Evolutionary conservation across 2,113 vertebrate species (phyloP).

Genomic region (Pseudopodoces humilis): DNA sequence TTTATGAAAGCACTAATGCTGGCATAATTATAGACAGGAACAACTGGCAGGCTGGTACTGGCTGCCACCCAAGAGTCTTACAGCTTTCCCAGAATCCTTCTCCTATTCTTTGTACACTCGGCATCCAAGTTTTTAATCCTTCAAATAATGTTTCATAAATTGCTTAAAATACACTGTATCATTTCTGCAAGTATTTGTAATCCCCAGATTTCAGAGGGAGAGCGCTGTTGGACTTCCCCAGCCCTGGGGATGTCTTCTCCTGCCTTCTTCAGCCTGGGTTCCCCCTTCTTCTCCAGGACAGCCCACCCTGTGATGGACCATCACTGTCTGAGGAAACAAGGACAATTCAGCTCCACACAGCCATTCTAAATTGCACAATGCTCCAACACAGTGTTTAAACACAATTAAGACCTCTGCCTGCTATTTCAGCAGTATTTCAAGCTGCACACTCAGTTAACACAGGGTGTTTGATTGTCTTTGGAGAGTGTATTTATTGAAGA

Average conservation of each 20-base stretch:
- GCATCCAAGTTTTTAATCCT: constrained; percentile 47
- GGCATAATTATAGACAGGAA: constrained; percentile 51
- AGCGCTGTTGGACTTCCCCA: background rate
- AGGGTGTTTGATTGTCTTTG: background rate
- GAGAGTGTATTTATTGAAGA: background rate
- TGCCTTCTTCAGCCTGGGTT: background rate
- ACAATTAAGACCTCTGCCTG: constrained; percentile 20
- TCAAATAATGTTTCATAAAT: constrained; percentile 24
- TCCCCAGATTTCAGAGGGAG: background rate
- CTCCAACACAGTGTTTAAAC: background rate
- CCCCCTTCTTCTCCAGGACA: background rate
- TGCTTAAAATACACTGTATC: constrained; percentile 40
- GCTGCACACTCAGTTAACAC: background rate
- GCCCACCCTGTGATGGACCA: background rate
- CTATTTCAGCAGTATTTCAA: constrained; percentile 23
- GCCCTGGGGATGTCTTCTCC: background rate
- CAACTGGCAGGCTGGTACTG: constrained; percentile 57
- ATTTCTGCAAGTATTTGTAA: constrained; percentile 9
- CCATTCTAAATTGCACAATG: background rate
- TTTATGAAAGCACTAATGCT: constrained; percentile 60
- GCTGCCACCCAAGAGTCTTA: constrained; percentile 49
- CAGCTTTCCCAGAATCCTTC: constrained; percentile 56
- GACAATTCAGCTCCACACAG: background rate
- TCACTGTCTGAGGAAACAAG: background rate
- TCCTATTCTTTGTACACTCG: background rate